A percentile compares a stretch with the other conserved stretches of the same genome.
These are phyloP conservation scores for human (Homo sapiens) DNA, from an alignment of 2,113 vertebrate species.

Conservation along the genomic window GRCh38 chr1:244415001-244415500, in stretches of 20 bases:
- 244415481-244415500: background rate
- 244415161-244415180: background rate
- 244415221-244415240: background rate
- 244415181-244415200: background rate
- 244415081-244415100: background rate
- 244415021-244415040: background rate
- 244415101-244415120: background rate
- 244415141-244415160: too few relatives aligned
- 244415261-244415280: background rate
- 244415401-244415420: background rate
- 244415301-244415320: background rate
- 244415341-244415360: too few relatives aligned
- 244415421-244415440: background rate
- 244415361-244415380: background rate
- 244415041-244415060: background rate
- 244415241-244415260: background rate
- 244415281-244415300: background rate
- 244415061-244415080: background rate
- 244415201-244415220: background rate
- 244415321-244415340: background rate
- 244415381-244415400: background rate
- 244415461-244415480: background rate
- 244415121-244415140: background rate
- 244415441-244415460: background rate
- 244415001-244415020: background rate